phyloP scores from a whole-genome alignment of 2,113 vertebrate genomes.

The Lasiurus cinereus region DNA sequence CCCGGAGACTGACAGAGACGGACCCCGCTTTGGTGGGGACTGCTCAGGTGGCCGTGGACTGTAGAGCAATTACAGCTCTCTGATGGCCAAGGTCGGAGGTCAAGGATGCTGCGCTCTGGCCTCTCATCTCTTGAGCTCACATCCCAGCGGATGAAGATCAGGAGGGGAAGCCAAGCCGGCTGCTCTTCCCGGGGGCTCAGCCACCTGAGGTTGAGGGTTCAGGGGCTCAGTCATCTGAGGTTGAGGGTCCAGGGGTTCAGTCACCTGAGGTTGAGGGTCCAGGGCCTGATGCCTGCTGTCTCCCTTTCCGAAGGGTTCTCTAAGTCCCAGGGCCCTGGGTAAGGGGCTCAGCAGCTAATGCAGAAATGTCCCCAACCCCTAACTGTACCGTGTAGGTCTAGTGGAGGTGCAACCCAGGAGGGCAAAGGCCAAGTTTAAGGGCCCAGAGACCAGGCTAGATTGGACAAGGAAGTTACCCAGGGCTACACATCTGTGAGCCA shows the following conservation, averaged over 20 bases:
- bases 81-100: neutral
- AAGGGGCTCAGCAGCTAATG: neutral
- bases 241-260: accelerated
- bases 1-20: neutral
- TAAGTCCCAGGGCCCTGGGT: accelerated
- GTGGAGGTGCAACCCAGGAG: accelerated
- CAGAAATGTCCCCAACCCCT: neutral
- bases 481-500: accelerated
- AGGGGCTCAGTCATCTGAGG: no score
- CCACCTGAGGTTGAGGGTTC: no score
- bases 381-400: no score
- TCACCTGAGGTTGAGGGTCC: no score
- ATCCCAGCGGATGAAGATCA: neutral
- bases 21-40: neutral
- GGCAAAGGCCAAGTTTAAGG: neutral
- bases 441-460: neutral
- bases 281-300: accelerated
- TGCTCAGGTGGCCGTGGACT: neutral
- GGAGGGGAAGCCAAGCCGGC: no score
- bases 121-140: neutral
- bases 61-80: neutral
- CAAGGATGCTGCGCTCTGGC: neutral
- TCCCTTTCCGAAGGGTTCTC: neutral
- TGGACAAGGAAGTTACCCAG: neutral
- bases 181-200: no score